Conservation (phyloP, 2,888 invertebrate species). For the Hemaris fuciformis region DNA sequence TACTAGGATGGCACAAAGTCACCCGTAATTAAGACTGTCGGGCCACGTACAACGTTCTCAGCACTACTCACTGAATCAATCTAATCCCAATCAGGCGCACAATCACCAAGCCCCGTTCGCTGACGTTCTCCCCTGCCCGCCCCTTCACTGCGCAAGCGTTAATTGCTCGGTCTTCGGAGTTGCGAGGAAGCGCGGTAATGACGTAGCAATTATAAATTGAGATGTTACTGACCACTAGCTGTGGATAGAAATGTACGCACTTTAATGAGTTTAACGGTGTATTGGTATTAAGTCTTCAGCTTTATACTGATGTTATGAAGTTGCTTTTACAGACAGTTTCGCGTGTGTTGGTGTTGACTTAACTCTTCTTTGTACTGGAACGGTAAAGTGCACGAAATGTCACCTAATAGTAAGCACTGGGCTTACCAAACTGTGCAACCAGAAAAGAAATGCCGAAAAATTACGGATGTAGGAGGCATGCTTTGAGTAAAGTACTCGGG, state of each 20-base stretch:
- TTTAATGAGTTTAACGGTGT: neutral
- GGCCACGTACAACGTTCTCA: neutral
- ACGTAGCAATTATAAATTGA: neutral
- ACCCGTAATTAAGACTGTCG: neutral
- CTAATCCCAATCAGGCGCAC: neutral
- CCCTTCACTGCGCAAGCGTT: neutral
- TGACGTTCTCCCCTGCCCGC: neutral
- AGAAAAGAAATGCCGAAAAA: no score
- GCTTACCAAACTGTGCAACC: no score
- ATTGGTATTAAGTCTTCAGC: no score
- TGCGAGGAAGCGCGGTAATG: neutral
- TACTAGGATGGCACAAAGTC: neutral
- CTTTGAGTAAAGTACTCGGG: no score
- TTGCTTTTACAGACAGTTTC: no score
- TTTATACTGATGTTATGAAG: no score
- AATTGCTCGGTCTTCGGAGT: neutral
- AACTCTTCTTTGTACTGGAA: no score
- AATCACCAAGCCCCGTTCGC: conserved; percentile 12
- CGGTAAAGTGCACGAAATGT: no score
- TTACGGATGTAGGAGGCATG: no score
- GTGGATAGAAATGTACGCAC: neutral
- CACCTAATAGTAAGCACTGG: no score
- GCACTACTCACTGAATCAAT: conserved; percentile 16
- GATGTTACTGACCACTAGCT: neutral
- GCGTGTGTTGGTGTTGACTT: no score